These are phyloP conservation scores for Falco biarmicus DNA, from an alignment of 2,797 vertebrate genomes.

Conservation along the genomic window DNA sequence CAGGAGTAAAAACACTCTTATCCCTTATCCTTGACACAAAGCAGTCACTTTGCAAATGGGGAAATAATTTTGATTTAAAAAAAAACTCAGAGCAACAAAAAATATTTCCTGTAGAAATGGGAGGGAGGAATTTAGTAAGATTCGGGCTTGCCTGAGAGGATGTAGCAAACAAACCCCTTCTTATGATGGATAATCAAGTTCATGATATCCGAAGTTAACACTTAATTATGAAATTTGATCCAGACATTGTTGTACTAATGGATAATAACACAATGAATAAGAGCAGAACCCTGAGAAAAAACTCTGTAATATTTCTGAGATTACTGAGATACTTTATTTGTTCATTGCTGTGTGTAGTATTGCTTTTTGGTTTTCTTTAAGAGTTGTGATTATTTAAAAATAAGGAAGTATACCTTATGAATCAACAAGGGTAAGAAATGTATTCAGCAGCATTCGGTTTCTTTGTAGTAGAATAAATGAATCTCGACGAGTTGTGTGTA, in stretches of 20 bases:
- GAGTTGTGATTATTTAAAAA: conserved; percentile 40
- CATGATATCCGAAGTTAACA: background rate
- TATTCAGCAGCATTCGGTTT: background rate
- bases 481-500: background rate
- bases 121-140: background rate
- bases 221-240: background rate
- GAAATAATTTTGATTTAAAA: background rate
- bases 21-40: background rate
- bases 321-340: background rate
- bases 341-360: background rate
- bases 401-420: conserved; percentile 3
- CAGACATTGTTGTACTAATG: background rate
- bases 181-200: background rate
- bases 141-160: background rate
- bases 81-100: background rate
- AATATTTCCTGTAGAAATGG: background rate
- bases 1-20: background rate
- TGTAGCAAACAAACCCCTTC: background rate
- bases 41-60: background rate
- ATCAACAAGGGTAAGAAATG: background rate
- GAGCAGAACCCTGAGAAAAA: background rate
- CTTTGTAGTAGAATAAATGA: background rate
- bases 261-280: background rate
- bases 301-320: background rate
- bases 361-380: background rate